These are phyloP conservation scores for Tauraco erythrolophus DNA, from an alignment of 2,113 vertebrate species.

Conservation along the genomic window DNA sequence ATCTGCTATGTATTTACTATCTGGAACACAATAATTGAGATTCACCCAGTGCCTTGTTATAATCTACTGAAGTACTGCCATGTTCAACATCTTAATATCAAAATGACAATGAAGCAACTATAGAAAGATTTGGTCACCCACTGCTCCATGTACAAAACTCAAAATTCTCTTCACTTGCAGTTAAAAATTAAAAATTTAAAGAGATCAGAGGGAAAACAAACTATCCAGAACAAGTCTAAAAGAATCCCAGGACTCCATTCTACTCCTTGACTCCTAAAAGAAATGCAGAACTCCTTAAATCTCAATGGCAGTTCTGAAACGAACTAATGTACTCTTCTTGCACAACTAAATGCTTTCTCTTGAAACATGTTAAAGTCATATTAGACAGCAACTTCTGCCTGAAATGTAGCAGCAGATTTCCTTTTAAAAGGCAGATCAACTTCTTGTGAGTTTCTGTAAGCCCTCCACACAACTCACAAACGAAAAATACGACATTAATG, in stretches of 20 bases:
- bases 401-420: neutral
- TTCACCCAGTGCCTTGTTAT: neutral
- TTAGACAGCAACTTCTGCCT: neutral
- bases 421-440: neutral
- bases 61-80: neutral
- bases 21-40: neutral
- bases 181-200: neutral
- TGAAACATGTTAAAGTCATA: neutral
- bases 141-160: neutral
- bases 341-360: neutral
- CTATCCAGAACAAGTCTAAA: neutral
- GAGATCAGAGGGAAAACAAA: neutral
- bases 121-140: neutral
- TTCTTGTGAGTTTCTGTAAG: neutral
- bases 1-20: neutral
- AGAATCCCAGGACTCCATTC: neutral
- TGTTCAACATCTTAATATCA: neutral
- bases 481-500: neutral
- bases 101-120: neutral
- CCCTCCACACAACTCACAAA: neutral
- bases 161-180: neutral
- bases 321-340: neutral
- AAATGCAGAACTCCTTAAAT: neutral
- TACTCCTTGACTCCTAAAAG: neutral
- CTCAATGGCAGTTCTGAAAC: neutral